Conservation (phyloP, 2,888 invertebrate species). For the Thelaira solivaga region DNA sequence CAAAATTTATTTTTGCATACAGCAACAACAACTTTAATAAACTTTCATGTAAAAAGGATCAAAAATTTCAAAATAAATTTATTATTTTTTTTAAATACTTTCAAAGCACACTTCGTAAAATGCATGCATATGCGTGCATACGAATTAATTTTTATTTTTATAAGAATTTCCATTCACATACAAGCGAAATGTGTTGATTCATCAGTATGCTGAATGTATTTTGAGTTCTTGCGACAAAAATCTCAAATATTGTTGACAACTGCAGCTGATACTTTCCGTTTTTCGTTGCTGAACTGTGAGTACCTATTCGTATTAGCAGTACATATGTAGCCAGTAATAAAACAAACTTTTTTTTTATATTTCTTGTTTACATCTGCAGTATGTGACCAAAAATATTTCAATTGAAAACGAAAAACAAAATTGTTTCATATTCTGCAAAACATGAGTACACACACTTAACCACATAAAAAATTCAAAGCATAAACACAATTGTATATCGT, state of each 20-base stretch:
- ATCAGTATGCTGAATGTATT: conserved; percentile 56
- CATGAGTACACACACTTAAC: too few relatives aligned
- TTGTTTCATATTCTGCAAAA: neutral
- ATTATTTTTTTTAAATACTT: too few relatives aligned
- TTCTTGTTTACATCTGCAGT: conserved; percentile 32
- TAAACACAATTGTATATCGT: too few relatives aligned
- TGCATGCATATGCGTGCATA: too few relatives aligned
- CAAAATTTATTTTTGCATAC: too few relatives aligned
- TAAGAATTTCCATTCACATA: conserved; percentile 3
- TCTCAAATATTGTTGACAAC: conserved; percentile 41
- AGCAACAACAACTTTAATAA: too few relatives aligned
- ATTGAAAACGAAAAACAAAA: neutral
- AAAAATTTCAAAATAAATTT: too few relatives aligned
- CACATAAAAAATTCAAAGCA: too few relatives aligned
- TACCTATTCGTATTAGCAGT: conserved; percentile 46
- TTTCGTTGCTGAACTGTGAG: conserved; percentile 27
- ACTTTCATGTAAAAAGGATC: too few relatives aligned
- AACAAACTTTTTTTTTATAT: conserved; percentile 38
- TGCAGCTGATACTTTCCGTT: too few relatives aligned
- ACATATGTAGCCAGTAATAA: conserved; percentile 53
- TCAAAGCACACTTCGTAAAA: too few relatives aligned
- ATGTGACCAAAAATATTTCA: conserved; percentile 24
- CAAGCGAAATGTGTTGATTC: conserved; percentile 44
- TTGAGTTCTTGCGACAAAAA: conserved; percentile 51
- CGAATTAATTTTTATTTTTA: too few relatives aligned